Evolutionary conservation across 1,140 invertebrate species (phyloP).

Genomic region (Trachymyrmex cornetzi): DNA sequence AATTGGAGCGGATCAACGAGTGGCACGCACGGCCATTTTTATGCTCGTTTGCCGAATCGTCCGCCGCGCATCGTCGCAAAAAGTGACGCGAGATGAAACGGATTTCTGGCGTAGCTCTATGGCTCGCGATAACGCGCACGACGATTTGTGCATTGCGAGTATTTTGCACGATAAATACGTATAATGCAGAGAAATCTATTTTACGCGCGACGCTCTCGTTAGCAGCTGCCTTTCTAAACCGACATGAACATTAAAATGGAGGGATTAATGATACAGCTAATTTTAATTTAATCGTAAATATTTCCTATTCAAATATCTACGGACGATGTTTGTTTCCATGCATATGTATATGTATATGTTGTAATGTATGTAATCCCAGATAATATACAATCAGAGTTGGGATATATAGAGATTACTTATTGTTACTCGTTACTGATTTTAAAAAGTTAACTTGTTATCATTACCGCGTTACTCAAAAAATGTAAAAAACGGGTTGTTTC

Average conservation of each 20-base stretch:
- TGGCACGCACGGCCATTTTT: slow-evolving; percentile 69
- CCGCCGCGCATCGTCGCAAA: slow-evolving; percentile 50
- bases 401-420: too few species aligned
- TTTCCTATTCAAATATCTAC: neutral
- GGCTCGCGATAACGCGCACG: slow-evolving; percentile 49
- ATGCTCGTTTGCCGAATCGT: slow-evolving; percentile 67
- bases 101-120: slow-evolving; percentile 45
- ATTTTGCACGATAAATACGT: slow-evolving; percentile 33
- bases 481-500: too few species aligned
- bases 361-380: too few species aligned
- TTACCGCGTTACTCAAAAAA: too few species aligned
- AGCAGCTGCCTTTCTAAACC: neutral
- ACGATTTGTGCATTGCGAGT: slow-evolving; percentile 32
- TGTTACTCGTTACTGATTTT: too few species aligned
- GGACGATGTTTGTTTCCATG: neutral
- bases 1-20: slow-evolving; percentile 70
- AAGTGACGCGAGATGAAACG: slow-evolving; percentile 53
- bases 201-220: neutral
- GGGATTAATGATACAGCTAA: neutral
- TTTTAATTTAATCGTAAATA: slow-evolving; percentile 11
- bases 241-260: neutral
- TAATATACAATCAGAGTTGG: too few species aligned
- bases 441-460: too few species aligned
- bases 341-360: neutral
- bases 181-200: slow-evolving; percentile 27